Evolutionary conservation across 2,888 invertebrate species (phyloP).

Genomic region (Zhengitettix transpicula): DNA sequence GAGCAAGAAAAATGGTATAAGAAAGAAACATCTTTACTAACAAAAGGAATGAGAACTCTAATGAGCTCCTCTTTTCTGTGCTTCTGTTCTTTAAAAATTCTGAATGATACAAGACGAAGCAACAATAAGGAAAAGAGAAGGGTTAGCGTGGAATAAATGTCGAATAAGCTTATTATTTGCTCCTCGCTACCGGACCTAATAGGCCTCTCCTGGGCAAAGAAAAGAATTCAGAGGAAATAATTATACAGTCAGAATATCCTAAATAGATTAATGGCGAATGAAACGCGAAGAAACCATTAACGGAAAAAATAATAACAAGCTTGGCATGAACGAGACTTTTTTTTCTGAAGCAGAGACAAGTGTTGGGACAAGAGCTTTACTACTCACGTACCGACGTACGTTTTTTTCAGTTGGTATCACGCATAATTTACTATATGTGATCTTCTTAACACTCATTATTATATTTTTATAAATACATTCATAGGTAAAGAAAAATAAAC

Average conservation of each 20-base stretch:
- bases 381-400: too few species aligned
- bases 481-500: too few species aligned
- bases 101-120: background rate
- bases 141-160: background rate
- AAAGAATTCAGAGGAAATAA: background rate
- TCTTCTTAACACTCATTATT: too few species aligned
- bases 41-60: conserved; percentile 8
- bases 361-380: too few species aligned
- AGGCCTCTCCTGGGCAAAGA: background rate
- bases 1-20: background rate
- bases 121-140: background rate
- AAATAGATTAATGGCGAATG: background rate
- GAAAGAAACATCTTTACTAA: background rate
- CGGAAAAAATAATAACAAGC: background rate
- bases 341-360: too few species aligned
- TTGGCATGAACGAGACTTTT: background rate
- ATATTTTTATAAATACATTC: too few species aligned
- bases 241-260: background rate
- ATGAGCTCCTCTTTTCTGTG: conserved; percentile 7
- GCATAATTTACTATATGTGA: too few species aligned
- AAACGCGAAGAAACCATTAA: background rate
- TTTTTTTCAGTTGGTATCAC: too few species aligned
- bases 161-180: background rate
- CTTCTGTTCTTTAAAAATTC: background rate
- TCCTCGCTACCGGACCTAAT: background rate